phyloP scores from a whole-genome alignment of 1,140 invertebrate species.

The Aporrectodea caliginosa region DNA sequence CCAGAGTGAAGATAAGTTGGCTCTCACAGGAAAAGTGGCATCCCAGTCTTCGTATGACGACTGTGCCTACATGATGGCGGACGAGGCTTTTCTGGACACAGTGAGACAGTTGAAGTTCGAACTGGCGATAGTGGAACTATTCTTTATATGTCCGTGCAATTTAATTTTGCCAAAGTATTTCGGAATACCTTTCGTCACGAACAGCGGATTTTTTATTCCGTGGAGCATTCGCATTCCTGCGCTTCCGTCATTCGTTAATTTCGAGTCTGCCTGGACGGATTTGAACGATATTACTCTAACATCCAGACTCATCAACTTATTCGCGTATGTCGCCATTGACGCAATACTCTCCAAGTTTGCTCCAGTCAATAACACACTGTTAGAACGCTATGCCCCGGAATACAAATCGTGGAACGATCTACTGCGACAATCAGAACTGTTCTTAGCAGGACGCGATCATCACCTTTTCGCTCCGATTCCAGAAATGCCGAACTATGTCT shows the following conservation, averaged over 20 bases:
- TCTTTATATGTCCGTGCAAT: neutral
- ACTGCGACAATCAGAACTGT: too few relatives aligned
- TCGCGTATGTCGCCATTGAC: too few relatives aligned
- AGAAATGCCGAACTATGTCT: too few relatives aligned
- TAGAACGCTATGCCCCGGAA: too few relatives aligned
- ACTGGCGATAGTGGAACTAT: conserved; percentile 36
- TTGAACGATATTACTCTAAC: neutral
- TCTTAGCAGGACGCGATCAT: too few relatives aligned
- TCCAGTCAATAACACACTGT: too few relatives aligned
- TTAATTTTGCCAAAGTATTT: neutral
- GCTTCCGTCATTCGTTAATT: neutral
- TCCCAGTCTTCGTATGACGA: neutral
- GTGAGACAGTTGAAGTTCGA: conserved; percentile 34
- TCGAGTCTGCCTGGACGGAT: neutral
- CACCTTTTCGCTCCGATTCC: too few relatives aligned
- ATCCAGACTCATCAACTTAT: too few relatives aligned
- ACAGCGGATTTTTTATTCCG: too few relatives aligned
- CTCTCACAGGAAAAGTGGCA: neutral
- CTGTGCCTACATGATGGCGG: neutral
- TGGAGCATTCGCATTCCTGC: neutral
- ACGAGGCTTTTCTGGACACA: neutral
- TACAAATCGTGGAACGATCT: too few relatives aligned
- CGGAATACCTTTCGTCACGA: neutral
- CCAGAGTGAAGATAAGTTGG: neutral
- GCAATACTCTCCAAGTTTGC: too few relatives aligned